Evolutionary conservation across 2,113 vertebrate species (phyloP).

Genomic region (Tachysurus vachellii): DNA sequence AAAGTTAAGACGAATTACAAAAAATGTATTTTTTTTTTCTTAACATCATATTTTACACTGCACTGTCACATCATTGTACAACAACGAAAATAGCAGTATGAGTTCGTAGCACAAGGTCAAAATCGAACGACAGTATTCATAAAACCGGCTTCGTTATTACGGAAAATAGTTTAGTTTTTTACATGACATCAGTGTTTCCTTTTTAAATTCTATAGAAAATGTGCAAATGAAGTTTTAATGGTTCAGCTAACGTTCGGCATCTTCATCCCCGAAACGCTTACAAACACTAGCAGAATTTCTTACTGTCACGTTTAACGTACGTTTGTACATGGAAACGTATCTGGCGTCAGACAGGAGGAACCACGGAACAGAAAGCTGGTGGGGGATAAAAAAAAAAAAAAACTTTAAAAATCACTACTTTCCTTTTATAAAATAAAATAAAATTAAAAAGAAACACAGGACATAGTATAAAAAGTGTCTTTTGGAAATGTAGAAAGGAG

Average conservation of each 20-base stretch:
- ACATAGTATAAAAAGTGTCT: constrained; percentile 48
- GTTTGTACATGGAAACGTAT: constrained; percentile 33
- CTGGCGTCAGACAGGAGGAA: constrained; percentile 26
- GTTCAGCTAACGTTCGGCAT: constrained; percentile 4
- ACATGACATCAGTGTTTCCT: constrained; percentile 42
- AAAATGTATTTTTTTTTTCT: constrained; percentile 28
- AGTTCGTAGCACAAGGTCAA: constrained; percentile 16
- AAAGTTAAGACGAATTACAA: constrained; percentile 13
- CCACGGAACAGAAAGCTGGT: constrained; percentile 24
- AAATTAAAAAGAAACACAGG: background rate
- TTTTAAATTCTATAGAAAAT: constrained; percentile 50
- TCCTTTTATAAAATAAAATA: constrained; percentile 40
- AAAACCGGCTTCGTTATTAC: constrained; percentile 33
- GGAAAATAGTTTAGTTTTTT: constrained; percentile 34
- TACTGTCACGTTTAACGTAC: constrained; percentile 51
- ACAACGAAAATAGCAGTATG: constrained; percentile 30
- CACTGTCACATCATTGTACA: constrained; percentile 36
- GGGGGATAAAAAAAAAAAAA: background rate
- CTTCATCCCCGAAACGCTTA: constrained; percentile 14
- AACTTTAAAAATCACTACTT: constrained; percentile 32
- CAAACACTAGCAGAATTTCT: constrained; percentile 48
- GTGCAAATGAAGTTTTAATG: constrained; percentile 48
- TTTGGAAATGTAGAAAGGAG: constrained; percentile 49
- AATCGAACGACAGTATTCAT: background rate
- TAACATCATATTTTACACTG: constrained; percentile 27